Evolutionary conservation across 2,888 invertebrate species (phyloP).

Genomic region (Amphipyra berbera): DNA sequence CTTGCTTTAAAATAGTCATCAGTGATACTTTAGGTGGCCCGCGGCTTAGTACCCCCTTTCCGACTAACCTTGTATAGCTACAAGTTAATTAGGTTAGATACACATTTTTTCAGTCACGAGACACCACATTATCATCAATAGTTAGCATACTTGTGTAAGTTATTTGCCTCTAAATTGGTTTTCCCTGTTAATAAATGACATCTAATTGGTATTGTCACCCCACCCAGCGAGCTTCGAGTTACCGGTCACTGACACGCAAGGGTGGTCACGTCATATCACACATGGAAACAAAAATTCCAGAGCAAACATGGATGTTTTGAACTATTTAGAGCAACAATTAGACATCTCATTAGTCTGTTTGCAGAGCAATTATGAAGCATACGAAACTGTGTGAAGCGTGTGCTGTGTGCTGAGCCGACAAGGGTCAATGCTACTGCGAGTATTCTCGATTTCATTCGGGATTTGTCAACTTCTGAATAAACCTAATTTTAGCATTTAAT

Average conservation of each 20-base stretch:
- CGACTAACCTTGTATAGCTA: no score
- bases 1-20: no score
- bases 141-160: constrained; percentile 34
- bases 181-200: constrained; percentile 54
- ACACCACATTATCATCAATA: constrained; percentile 34
- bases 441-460: constrained; percentile 63
- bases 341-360: constrained; percentile 73
- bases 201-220: constrained; percentile 56
- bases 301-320: constrained; percentile 68
- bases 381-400: constrained; percentile 64
- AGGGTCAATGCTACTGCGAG: constrained; percentile 74
- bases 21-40: no score
- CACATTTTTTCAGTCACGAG: constrained; percentile 7
- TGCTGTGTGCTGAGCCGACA: constrained; percentile 56
- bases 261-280: constrained; percentile 41
- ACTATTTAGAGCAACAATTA: constrained; percentile 80
- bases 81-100: no score
- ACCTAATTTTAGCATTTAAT: constrained; percentile 42
- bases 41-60: no score
- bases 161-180: constrained; percentile 55
- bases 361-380: constrained; percentile 65
- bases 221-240: constrained; percentile 41
- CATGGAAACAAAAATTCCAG: constrained; percentile 60
- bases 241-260: constrained; percentile 51
- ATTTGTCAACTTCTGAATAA: constrained; percentile 57